Evolutionary conservation across 2,797 vertebrate species (phyloP).

Genomic region (Falco berigora): DNA sequence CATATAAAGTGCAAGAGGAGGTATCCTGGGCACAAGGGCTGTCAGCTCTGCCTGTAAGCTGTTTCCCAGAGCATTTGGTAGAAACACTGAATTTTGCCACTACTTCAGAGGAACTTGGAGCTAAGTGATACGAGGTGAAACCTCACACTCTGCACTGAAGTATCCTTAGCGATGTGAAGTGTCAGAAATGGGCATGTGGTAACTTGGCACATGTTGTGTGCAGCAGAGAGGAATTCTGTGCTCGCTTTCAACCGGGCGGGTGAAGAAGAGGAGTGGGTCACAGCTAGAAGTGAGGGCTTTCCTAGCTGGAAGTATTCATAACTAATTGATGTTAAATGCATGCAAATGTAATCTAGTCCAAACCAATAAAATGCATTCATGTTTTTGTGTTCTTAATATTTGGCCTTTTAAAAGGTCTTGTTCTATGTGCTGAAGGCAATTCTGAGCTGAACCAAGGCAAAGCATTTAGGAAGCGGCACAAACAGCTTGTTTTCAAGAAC

Average conservation of each 20-base stretch:
- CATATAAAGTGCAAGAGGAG: neutral
- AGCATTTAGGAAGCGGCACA: neutral
- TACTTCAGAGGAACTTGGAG: neutral
- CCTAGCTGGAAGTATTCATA: neutral
- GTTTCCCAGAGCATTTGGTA: neutral
- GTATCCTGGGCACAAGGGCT: neutral
- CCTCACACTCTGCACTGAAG: neutral
- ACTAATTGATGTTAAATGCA: neutral
- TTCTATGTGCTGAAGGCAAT: neutral
- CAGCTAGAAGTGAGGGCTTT: neutral
- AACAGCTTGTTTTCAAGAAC: neutral
- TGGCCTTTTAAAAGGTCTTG: neutral
- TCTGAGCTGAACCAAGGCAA: neutral
- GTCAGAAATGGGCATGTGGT: neutral
- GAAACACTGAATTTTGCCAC: neutral
- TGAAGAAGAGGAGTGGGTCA: neutral
- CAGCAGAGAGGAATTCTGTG: too few species aligned
- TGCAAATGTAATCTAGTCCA: neutral
- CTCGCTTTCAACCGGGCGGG: neutral
- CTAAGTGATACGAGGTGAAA: neutral
- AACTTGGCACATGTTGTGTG: neutral
- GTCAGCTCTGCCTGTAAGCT: neutral
- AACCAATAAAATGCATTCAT: neutral
- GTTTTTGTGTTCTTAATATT: neutral
- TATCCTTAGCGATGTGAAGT: neutral